phyloP scores from a whole-genome alignment of 35 echinoderm and acorn worm genomes.

The Diadema setosum region DNA sequence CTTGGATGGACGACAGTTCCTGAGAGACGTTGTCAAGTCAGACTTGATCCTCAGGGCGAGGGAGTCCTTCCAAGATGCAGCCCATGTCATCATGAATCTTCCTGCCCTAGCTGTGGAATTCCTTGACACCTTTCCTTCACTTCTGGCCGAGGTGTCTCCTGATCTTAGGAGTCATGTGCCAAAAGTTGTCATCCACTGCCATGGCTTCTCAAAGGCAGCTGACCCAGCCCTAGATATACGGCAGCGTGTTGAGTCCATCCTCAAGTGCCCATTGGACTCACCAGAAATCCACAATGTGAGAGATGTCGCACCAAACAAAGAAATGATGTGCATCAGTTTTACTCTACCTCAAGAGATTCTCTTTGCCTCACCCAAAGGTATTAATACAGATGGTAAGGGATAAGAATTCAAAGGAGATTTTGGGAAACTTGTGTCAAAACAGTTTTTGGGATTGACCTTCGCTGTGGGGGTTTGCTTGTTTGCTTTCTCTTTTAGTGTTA shows the following conservation, averaged over 20 bases:
- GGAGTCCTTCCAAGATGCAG: background rate
- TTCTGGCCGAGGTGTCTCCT: slow-evolving; percentile 17
- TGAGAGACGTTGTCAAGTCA: slow-evolving; percentile 41
- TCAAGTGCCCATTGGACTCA: slow-evolving; percentile 13
- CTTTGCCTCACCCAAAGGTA: background rate
- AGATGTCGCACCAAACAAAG: slow-evolving; percentile 96
- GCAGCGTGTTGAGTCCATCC: slow-evolving; percentile 22
- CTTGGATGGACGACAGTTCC: slow-evolving; percentile 83
- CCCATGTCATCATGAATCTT: slow-evolving; percentile 89
- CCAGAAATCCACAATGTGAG: slow-evolving; percentile 75
- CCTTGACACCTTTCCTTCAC: slow-evolving; percentile 57
- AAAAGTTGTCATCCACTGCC: slow-evolving; percentile 66
- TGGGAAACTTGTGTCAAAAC: background rate
- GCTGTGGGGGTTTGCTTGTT: no score
- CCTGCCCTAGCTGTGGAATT: slow-evolving; percentile 92
- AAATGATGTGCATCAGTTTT: slow-evolving; percentile 95
- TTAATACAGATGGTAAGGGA: background rate
- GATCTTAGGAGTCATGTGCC: slow-evolving; percentile 12
- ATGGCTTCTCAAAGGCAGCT: slow-evolving; percentile 86
- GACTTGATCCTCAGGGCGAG: slow-evolving; percentile 26
- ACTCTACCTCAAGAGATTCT: slow-evolving; percentile 41
- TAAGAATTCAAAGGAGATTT: background rate
- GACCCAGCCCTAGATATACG: slow-evolving; percentile 33
- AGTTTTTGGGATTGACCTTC: no score
- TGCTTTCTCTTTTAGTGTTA: no score